Evolutionary conservation across 2,113 vertebrate genomes (phyloP).

Genomic region (Hydrolagus affinis): DNA sequence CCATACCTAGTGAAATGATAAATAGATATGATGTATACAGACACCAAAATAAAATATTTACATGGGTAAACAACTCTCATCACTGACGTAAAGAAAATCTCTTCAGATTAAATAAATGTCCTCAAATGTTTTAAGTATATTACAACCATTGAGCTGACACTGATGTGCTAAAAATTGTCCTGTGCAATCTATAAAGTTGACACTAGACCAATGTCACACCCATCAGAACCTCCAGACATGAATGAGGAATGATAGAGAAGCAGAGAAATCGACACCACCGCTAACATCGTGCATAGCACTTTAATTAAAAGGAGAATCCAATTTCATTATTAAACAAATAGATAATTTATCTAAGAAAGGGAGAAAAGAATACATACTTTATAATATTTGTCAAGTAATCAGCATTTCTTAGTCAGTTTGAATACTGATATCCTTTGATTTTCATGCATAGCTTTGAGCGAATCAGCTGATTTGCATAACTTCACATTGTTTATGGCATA

Average conservation of each 20-base stretch:
- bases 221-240: neutral
- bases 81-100: neutral
- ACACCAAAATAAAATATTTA: neutral
- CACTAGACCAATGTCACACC: neutral
- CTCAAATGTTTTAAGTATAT: neutral
- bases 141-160: neutral
- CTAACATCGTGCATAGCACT: neutral
- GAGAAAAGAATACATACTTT: conserved; percentile 9
- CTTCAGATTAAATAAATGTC: neutral
- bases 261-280: neutral
- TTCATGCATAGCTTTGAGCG: conserved; percentile 20
- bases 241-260: neutral
- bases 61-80: neutral
- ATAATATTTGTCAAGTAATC: conserved; percentile 23
- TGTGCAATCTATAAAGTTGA: neutral
- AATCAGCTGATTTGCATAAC: conserved; percentile 13
- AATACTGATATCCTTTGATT: conserved; percentile 28
- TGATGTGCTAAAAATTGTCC: neutral
- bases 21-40: neutral
- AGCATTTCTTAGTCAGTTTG: conserved; percentile 22
- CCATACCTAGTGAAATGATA: neutral
- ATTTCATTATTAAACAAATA: neutral
- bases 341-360: neutral
- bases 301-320: neutral
- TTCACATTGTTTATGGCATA: conserved; percentile 3